Evolutionary conservation across 2,888 invertebrate species (phyloP), one percentile per base, ranked within the genome.

Genomic region (Oxystoma pomonae): DNA sequence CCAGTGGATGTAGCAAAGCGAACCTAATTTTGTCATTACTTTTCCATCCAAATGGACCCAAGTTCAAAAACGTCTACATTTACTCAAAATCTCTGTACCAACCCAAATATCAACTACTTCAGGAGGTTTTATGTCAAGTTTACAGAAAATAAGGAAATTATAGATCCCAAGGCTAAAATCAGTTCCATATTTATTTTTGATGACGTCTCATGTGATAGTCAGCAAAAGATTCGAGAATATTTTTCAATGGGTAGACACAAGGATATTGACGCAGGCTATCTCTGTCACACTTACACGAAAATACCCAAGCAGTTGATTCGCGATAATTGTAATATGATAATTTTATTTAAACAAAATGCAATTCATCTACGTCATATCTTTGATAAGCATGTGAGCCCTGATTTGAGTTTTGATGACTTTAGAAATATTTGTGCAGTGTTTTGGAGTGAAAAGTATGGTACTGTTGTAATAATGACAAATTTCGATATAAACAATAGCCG

Each of bases 301-400:
- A 67, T 68, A 20, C 67, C 67, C 2, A 68, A 67, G 58, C 76
- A 77, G 62, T 66, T 77, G 16, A 69, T 78, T 22, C 65, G 77
- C 20, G 77, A 78, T 65, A 78, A 79, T 69, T 66, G 71, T 3
- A 79, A 78, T 66, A 66, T 77, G 7, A 35, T 78, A 3, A 65
- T 78, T 12, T n/a, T 76, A 2, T 79, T 78, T 64, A 73, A 75
- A 65, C 76, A 77, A 68, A 77, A 79, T 70, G 70, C 70, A 57
- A 63, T 69, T 21, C 77, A 78, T 70, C 63, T 78, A 53, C 73
- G 69, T 62, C 76, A 78, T 65, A 67, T 74, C 35, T 67, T 65
- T 61, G 51, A 63, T 51, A 68, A 71, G 56, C 69, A 69, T 59
- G 66, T 67, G 16, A 53, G 20, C 5, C 68, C 66, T 3, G 73